Base-by-base conservation (phyloP, 1,140 invertebrate genomes). In the Drosophila murphyi region DNA sequence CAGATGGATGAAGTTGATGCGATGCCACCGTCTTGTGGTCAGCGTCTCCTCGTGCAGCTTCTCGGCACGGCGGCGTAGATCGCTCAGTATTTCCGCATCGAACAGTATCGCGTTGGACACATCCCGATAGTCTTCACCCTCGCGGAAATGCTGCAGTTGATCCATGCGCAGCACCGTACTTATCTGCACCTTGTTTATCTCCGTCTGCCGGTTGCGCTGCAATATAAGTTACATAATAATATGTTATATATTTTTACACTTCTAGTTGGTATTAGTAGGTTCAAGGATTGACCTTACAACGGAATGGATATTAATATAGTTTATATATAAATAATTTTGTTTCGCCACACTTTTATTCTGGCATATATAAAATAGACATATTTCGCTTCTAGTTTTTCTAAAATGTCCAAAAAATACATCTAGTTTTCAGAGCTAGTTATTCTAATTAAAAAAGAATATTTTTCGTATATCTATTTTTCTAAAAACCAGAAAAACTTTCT, bases 101-200 rank as follows among this genome's bases (percentile, higher is more conserved):
- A 96, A 96, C 3, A 96, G 92, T 12, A 96, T 85, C 41, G 94
- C 95, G 20, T 95, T 92, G 3, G 91, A 89, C n/a, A 96, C 91
- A 56, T 95, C 93, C 5, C 93, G 92, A 20, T 93, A 92, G 35
- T 93, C 89, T 4, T 93, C 78, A 5, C 94, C 93, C 2, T 93
- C 81, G 41, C 82, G 86, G 48, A 95, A 93, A 80, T 95, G 93
- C 82, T 96, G 94, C 34, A 96, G 89, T 85, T 96, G 96, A 89
- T 95, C 93, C 59, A 96, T 92, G 62, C 94, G 95, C 47, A 96
- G 72, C 6, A 96, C 92, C 0, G 96, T 94, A 8, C 95, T 94
- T 3, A 95, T 93, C 60, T 95, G 93, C 0, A 96, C 93, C 64
- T 96, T 93, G 80, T 97, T 97, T 55, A 97, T 90, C 78, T 95